These are phyloP conservation scores for Philereme vetulata DNA, from an alignment of 2,888 invertebrate species.

Conservation along the genomic window DNA sequence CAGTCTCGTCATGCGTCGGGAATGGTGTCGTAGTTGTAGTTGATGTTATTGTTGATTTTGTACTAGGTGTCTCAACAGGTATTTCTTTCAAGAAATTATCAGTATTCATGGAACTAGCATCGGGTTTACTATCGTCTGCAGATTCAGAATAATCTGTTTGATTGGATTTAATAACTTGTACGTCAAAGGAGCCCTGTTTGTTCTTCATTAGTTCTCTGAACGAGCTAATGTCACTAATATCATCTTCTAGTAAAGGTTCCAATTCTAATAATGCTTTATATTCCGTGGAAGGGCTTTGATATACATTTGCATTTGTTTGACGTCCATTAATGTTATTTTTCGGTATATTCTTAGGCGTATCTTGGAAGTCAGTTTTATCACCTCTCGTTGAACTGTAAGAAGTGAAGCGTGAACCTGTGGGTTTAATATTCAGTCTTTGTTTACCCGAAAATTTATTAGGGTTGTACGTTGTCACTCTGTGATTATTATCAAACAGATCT, in stretches of 20 bases:
- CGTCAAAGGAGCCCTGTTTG: conserved; percentile 75
- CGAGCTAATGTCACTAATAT: conserved; percentile 77
- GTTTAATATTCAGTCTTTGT: conserved; percentile 69
- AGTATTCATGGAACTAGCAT: conserved; percentile 71
- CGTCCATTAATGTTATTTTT: conserved; percentile 49
- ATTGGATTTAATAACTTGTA: conserved; percentile 81
- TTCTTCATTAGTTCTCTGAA: conserved; percentile 79
- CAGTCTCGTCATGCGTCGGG: conserved; percentile 52
- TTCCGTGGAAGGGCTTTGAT: conserved; percentile 71
- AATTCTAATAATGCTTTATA: conserved; percentile 80
- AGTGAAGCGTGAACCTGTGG: conserved; percentile 58
- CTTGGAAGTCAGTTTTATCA: conserved; percentile 49
- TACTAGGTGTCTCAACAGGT: conserved; percentile 42
- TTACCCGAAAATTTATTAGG: conserved; percentile 67
- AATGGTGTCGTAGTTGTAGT: conserved; percentile 42
- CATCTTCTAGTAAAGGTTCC: conserved; percentile 84
- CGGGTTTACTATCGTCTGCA: conserved; percentile 69
- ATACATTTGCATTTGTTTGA: conserved; percentile 50
- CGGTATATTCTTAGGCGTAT: conserved; percentile 49
- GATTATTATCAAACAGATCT: conserved; percentile 68
- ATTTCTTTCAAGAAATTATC: conserved; percentile 64
- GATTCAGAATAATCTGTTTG: conserved; percentile 49
- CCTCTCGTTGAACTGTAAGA: conserved; percentile 52
- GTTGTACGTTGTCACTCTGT: conserved; percentile 77
- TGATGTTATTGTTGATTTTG: conserved; percentile 41